Base-by-base conservation (phyloP, 2,888 invertebrate genomes). In the Amphipoea oculea region DNA sequence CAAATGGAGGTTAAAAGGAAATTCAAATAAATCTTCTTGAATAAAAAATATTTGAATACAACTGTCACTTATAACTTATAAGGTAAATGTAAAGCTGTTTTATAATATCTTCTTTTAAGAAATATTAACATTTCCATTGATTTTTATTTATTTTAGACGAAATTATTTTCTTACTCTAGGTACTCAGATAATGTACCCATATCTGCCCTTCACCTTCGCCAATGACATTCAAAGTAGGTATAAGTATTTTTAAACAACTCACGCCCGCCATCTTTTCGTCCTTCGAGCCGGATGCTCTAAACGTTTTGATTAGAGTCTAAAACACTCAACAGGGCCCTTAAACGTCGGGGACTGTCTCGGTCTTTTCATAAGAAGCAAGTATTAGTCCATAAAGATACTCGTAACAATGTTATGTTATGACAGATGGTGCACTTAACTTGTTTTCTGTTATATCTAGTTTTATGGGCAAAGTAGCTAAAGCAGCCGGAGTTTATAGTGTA, bases 371-470 rank as follows among this genome's bases (percentile, higher is more conserved):
- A 84, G 72, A 76, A 78, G 79, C 76, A 75, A 80, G 86, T 89
- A 87, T 86, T 85, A 87, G 87, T 86, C 85, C 68, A 88, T 89
- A 88, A 90, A 90, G 84, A 83, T 85, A 85, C 85, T 89, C 89
- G 84, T 92, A 88, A 89, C 84, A 88, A 81, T 87, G 84, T 90
- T 81, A 89, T 86, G 84, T 78, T 85, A 86, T 89, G 88, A 87
- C 91, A 91, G 87, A 91, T 89, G 90, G 88, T 84, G 73, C 73
- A 76, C 81, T 88, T 85, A 86, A 79, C 75, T 82, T 82, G 83
- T 90, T 77, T 77, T 79, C 85, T 85, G 84, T 88, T 90, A 90
- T 91, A 81, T 82, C 78, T 77, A 72, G 78, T 88, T 91, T 91
- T 90, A 92, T 88, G 88, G 80, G 82, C 83, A 85, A 86, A 91